Evolutionary conservation across 2,113 vertebrate genomes (phyloP).

Genomic region (Halichoeres trimaculatus): DNA sequence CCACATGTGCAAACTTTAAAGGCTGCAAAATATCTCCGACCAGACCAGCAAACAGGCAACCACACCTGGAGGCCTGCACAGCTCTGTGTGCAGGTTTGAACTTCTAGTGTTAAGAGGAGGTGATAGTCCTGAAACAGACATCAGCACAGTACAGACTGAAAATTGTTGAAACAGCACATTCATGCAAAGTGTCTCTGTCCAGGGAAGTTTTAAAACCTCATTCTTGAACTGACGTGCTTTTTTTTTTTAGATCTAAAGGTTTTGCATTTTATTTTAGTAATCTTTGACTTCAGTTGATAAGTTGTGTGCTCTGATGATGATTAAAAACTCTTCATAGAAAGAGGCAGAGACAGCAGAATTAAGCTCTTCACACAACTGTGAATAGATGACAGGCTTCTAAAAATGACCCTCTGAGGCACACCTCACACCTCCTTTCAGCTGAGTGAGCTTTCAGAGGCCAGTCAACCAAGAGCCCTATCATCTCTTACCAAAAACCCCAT

Average conservation of each 20-base stretch:
- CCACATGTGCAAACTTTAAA: slow-evolving; percentile 7
- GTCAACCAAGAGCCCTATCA: too few species aligned
- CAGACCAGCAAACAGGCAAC: slow-evolving; percentile 9
- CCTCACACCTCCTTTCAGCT: neutral
- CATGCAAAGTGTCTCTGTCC: neutral
- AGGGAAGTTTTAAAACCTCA: slow-evolving; percentile 5
- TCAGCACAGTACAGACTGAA: too few species aligned
- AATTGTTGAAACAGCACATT: neutral
- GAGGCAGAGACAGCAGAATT: neutral
- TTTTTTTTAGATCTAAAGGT: too few species aligned
- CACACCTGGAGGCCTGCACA: slow-evolving; percentile 23
- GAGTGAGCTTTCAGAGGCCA: neutral
- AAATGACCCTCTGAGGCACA: neutral
- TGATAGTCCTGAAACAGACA: slow-evolving; percentile 27
- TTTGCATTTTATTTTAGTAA: too few species aligned
- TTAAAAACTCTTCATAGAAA: too few species aligned
- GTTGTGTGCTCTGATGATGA: too few species aligned
- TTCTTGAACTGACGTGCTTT: neutral
- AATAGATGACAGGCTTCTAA: neutral
- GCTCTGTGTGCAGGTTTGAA: neutral
- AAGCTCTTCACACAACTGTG: neutral
- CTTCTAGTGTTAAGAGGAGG: neutral
- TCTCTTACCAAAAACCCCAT: too few species aligned
- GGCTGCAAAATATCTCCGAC: neutral
- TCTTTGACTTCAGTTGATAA: too few species aligned